Conservation (phyloP, 92 coral and sea anemone species). For the Zoanthus sansibaricus region DNA sequence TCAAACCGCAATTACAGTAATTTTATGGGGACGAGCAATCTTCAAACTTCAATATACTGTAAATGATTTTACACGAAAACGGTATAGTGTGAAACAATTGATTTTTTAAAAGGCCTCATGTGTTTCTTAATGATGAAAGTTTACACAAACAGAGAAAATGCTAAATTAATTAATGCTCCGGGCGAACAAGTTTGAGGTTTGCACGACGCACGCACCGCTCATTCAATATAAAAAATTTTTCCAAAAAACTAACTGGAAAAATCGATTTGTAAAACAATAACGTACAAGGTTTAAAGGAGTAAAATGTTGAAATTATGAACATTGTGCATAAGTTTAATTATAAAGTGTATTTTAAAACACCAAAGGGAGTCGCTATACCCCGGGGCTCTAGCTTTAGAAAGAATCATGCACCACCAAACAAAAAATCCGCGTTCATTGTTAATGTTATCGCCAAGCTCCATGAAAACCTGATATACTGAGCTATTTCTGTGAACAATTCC, state of each 20-base stretch:
- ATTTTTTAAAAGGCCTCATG: neutral
- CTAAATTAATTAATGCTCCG: neutral
- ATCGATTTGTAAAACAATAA: no score
- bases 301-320: neutral
- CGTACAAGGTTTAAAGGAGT: neutral
- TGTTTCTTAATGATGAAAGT: slow-evolving; percentile 34
- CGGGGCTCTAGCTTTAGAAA: slow-evolving; percentile 10
- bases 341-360: slow-evolving; percentile 7
- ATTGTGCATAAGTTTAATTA: neutral
- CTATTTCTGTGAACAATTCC: neutral
- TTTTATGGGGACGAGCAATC: neutral
- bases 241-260: neutral
- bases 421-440: neutral
- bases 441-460: neutral
- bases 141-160: slow-evolving; percentile 24
- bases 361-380: slow-evolving; percentile 2
- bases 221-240: neutral
- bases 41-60: slow-evolving; percentile 7
- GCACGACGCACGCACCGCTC: neutral
- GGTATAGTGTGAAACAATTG: slow-evolving; percentile 13
- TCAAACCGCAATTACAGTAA: slow-evolving; percentile 15
- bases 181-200: neutral
- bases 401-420: neutral
- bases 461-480: neutral
- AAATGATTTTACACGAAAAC: slow-evolving; percentile 27